Evolutionary conservation across 2,888 invertebrate species (phyloP).

Genomic region (Ommatoiulus sabulosus): DNA sequence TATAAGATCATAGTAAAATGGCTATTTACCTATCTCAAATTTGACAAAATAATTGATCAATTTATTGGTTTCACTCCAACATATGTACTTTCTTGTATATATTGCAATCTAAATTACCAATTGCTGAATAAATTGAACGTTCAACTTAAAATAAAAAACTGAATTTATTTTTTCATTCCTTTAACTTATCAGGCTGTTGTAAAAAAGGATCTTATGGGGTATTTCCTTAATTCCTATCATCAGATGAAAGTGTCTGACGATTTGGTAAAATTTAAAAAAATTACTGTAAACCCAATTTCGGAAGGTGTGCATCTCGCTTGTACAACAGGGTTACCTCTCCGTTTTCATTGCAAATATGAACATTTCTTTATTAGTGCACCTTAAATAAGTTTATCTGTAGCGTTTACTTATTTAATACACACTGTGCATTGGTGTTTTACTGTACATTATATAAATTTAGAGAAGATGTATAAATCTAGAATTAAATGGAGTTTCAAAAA

Average conservation of each 20-base stretch:
- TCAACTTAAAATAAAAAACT: too few species aligned
- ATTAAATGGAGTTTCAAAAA: too few species aligned
- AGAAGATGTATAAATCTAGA: too few species aligned
- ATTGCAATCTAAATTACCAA: too few species aligned
- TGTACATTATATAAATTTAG: background rate
- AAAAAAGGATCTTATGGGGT: constrained; percentile 49
- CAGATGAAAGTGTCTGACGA: constrained; percentile 26
- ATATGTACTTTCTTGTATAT: too few species aligned
- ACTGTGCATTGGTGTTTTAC: background rate
- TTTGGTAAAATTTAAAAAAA: background rate
- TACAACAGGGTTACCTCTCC: background rate
- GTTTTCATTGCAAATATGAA: background rate
- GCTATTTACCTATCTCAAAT: too few species aligned
- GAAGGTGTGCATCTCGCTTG: background rate
- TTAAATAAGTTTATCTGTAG: background rate
- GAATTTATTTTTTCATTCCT: background rate
- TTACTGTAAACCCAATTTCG: background rate
- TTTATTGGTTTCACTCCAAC: too few species aligned
- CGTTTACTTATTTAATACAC: background rate
- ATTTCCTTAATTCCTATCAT: constrained; percentile 2
- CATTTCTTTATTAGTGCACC: background rate
- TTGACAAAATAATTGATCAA: too few species aligned
- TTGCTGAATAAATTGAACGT: too few species aligned
- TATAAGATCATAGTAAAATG: too few species aligned
- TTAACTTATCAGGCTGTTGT: background rate